Evolutionary conservation across 2,888 invertebrate species (phyloP).

Genomic region (Galerucella nymphaeae): DNA sequence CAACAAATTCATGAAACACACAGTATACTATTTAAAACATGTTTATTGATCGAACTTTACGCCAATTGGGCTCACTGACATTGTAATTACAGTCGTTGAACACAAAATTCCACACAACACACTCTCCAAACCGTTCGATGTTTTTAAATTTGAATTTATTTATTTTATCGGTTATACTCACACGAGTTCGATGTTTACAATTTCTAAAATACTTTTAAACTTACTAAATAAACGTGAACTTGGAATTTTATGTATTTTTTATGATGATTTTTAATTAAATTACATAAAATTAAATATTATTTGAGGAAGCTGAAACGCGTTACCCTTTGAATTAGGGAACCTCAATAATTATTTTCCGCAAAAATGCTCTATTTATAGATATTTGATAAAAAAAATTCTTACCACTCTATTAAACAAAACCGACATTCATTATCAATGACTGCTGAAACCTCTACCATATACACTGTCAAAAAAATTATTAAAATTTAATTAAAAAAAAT

Average conservation of each 20-base stretch:
- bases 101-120: neutral
- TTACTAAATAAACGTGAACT: constrained; percentile 19
- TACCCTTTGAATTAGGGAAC: no score
- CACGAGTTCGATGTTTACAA: constrained; percentile 11
- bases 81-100: neutral
- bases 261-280: no score
- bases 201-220: neutral
- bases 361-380: no score
- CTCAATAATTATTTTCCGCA: no score
- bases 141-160: constrained; percentile 12
- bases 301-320: no score
- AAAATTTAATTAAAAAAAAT: no score
- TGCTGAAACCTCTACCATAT: no score
- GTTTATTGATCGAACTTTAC: neutral
- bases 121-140: neutral
- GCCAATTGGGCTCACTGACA: constrained; percentile 1
- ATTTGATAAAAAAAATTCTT: no score
- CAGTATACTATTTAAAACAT: neutral
- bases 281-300: no score
- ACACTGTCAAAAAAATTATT: no score
- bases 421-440: no score
- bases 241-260: constrained; percentile 5
- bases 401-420: no score
- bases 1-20: neutral
- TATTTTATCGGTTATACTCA: constrained; percentile 3